Conservation (phyloP, 1,140 invertebrate genomes). For the Littorina saxatilis region DNA sequence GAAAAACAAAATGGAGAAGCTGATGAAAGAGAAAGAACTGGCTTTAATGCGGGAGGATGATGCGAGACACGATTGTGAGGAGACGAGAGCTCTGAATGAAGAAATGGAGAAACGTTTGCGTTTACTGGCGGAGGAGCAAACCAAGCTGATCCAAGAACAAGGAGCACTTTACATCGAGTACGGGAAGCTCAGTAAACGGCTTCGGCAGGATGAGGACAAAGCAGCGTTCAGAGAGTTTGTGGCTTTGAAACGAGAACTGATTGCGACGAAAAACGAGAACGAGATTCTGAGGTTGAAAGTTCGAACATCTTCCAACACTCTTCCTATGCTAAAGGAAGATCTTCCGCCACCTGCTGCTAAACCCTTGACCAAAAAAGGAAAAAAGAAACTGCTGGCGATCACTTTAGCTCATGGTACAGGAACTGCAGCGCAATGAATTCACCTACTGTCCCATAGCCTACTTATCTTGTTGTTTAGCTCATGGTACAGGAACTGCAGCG, state of each 20-base stretch:
- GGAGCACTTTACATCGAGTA: constrained; percentile 49
- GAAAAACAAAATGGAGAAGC: constrained; percentile 41
- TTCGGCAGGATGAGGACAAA: constrained; percentile 49
- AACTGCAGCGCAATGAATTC: neutral
- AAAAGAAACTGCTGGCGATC: constrained; percentile 42
- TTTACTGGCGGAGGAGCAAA: constrained; percentile 26
- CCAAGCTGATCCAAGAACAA: constrained; percentile 26
- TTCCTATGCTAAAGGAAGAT: constrained; percentile 35
- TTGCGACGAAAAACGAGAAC: constrained; percentile 61
- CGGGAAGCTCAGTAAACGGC: constrained; percentile 49
- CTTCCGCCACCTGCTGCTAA: neutral
- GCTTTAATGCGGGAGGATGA: constrained; percentile 16
- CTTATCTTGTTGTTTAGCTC: too few relatives aligned
- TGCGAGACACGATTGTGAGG: neutral
- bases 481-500: too few relatives aligned
- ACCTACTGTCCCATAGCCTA: neutral
- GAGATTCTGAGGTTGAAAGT: constrained; percentile 51
- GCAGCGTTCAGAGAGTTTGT: constrained; percentile 67
- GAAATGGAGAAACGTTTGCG: neutral
- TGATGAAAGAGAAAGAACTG: constrained; percentile 42
- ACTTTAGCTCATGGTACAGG: neutral
- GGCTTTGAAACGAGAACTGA: constrained; percentile 60
- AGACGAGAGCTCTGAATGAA: constrained; percentile 2
- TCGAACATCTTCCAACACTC: neutral
- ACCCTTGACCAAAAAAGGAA: constrained; percentile 4